Conservation (phyloP, 2,113 vertebrate genomes). For the Neotoma lepida region DNA sequence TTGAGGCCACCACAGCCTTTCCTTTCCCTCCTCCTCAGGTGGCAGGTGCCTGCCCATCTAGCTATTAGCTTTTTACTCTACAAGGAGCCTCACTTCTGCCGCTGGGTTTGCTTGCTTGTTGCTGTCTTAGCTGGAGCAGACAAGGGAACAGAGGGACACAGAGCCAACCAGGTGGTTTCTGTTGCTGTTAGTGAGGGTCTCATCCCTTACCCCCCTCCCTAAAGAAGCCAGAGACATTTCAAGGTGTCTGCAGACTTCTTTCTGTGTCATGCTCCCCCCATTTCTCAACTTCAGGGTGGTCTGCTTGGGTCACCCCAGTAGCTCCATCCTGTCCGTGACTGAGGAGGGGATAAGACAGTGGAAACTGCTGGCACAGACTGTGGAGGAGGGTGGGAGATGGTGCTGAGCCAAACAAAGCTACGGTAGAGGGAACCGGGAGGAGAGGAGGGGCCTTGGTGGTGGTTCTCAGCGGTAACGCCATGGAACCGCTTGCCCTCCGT, state of each 20-base stretch:
- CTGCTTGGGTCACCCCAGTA: rapidly evolving
- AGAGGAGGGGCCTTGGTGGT: rapidly evolving
- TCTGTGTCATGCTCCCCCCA: rapidly evolving
- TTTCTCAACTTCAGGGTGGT: neutral
- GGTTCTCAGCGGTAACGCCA: rapidly evolving
- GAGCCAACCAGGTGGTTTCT: neutral
- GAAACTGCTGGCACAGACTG: rapidly evolving
- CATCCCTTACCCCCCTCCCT: neutral
- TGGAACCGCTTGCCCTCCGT: rapidly evolving
- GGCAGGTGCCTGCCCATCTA: rapidly evolving
- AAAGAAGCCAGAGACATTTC: neutral
- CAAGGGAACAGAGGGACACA: rapidly evolving
- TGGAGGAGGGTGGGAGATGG: neutral
- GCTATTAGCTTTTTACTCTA: no score
- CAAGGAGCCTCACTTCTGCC: neutral
- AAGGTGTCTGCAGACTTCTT: neutral
- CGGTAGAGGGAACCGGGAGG: rapidly evolving
- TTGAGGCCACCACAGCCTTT: rapidly evolving
- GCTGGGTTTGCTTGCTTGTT: neutral
- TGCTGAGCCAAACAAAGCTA: no score
- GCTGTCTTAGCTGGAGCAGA: neutral
- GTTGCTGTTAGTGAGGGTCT: rapidly evolving
- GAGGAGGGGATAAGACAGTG: neutral
- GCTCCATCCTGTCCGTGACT: neutral
- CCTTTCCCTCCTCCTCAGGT: neutral